Evolutionary conservation across 2,797 vertebrate species (phyloP), one percentile per base, ranked within the genome.

Genomic region (Epinephelus coioides): DNA sequence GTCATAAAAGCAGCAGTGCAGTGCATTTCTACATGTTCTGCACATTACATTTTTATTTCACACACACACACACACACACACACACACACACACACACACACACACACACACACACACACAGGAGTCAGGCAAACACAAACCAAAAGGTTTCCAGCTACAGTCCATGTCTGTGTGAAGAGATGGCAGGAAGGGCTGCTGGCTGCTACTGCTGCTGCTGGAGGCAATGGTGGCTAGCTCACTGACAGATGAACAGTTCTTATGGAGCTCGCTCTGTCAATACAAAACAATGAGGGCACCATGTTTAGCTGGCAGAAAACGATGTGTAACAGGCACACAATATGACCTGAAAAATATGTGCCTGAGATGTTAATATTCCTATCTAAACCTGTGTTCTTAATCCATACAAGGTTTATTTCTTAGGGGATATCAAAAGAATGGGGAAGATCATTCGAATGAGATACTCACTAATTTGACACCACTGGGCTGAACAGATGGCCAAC

Each of bases 141-240:
- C 97, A 6, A 99, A 99, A 1, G 98, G 98, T 54, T 96, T 96
- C 98, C 98, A 99, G 91, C 93, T 94, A 79, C 98, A 99, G 96
- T 97, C 97, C 0, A 91, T 87, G 46, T 94, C 96, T 44, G 89
- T 84, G 72, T 94, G 95, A 23, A 93, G 89, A 3, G 79, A 15
- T 43, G 85, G 0, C 9, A 14, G 92, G 62, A 75, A 87, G 25
- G 89, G 0, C 46, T 17, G 0, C 55, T 71, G 89, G 56, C 27
- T 50, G 27, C 59, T 2, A 3, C 34, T 50, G 27, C 55, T 1
- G 5, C 65, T 63, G 59, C 69, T 60, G 66, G 67, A 57, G 65
- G 46, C 53, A 2, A 65, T 25, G 0, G 81, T 90, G 46, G 86
- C 57, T 0, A 80, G 13, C 19, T 94, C 94, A 11, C 38, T 78